phyloP scores from a whole-genome alignment of 1,140 invertebrate species.

The Papilio polyxenes region DNA sequence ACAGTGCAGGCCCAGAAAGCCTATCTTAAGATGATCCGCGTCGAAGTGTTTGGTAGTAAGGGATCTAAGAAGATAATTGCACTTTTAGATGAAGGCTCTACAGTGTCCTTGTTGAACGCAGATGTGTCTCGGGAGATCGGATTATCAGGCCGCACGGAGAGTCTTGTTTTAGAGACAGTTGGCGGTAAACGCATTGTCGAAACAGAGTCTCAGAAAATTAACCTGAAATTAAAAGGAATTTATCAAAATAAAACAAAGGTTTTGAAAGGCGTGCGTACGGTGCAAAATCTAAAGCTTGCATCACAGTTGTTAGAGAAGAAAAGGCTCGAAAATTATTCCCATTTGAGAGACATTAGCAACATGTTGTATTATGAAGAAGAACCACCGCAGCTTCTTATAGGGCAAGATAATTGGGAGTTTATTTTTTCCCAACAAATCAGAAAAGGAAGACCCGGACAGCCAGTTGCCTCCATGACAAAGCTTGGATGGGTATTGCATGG shows the following conservation, averaged over 20 bases:
- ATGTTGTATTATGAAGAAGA: slow-evolving; percentile 13
- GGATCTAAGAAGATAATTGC: neutral
- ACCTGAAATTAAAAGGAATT: neutral
- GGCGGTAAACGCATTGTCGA: neutral
- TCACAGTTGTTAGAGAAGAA: slow-evolving; percentile 16
- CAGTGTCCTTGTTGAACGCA: neutral
- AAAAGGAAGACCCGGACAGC: neutral
- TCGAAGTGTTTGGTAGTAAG: slow-evolving; percentile 21
- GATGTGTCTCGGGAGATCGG: neutral
- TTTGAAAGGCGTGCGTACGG: neutral
- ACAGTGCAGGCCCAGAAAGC: slow-evolving; percentile 11
- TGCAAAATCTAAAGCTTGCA: neutral
- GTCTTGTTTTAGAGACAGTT: neutral
- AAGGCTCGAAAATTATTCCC: neutral
- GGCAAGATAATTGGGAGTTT: slow-evolving; percentile 24
- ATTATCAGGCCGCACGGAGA: neutral
- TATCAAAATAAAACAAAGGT: neutral
- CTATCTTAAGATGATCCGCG: slow-evolving; percentile 37
- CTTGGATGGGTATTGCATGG: neutral
- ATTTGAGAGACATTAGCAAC: neutral
- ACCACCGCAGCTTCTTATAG: slow-evolving; percentile 26
- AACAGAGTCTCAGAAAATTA: neutral
- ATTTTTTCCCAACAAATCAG: neutral
- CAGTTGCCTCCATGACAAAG: neutral
- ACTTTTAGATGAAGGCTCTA: neutral